Evolutionary conservation across 2,888 invertebrate genomes (phyloP), one percentile per base, ranked within the genome.

Genomic region (Tridacna crocea): DNA sequence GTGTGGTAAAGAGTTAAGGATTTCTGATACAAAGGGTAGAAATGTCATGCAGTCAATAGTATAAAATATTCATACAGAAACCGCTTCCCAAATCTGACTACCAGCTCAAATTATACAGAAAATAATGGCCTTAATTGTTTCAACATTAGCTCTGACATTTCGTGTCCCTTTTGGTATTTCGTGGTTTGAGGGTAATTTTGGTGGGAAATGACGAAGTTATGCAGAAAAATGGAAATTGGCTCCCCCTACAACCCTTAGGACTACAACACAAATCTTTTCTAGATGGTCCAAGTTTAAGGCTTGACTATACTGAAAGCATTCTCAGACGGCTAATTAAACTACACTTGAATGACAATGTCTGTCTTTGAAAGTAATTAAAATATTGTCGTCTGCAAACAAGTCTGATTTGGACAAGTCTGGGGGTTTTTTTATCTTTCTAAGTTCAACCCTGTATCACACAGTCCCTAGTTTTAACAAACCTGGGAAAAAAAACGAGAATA

Each of bases 101-200:
- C 61, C 65, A 47, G 51, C 75, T 61, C n/a, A 65, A 66, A 66
- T 75, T 75, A 75, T 75, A 15, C 63, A 17, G n/a, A 47, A 48
- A 46, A 65, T 75, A 63, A 70, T 70, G 24, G 47, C 47, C 70
- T 22, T 70, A 70, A 70, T 22, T 70, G 47, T 48, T 70, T 70
- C 48, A 51, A 24, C 26, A 70, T 70, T 66, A 72, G 26, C n/a
- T 48, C 63, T 79, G 79, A 79, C 79, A 79, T 79, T 79, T 79
- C 66, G 17, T 63, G 66, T 75, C 70, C 15, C 48, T 24, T 72
- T 63, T 75, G 79, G 72, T 75, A 75, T 79, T 75, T 79, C 72
- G n/a, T 47, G 47, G 46, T 27, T 46, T 12, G 26, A 27, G 26
- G 47, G 22, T 70, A 22, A 51, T 48, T 63, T 75, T 48, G 22